Base-by-base conservation (phyloP, 2,113 vertebrate genomes). In the Lipotes vexillifer region DNA sequence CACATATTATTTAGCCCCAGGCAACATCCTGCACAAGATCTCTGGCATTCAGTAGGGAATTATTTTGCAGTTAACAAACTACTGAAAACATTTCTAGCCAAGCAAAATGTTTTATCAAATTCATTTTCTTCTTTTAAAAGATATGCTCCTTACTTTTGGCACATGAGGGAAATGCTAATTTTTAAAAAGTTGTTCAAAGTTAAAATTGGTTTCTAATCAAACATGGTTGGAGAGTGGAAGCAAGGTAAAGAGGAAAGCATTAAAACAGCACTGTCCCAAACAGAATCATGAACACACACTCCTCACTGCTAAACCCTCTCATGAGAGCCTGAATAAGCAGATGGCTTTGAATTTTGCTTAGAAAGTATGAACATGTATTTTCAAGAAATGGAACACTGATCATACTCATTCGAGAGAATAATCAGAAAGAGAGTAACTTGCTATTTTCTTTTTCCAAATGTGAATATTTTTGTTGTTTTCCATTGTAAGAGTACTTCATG, bases 41-140 rank as follows among this genome's bases (percentile, higher is more conserved):
- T 88, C 61, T 81, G 77, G 75, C 46, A 41, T 75, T 83, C 88
- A 92, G 75, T 61, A 18, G 91, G 86, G 72, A 71, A 96, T 96
- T 80, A 72, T 83, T 97, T 91, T 75, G 61, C 44, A 94, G 90
- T 96, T 96, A 98, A 96, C 95, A 91, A 97, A 94, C 81, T 86
- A 82, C 57, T 93, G 90, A 96, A 96, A 97, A 95, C 38, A 55
- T 95, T 91, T 94, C 33, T 71, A 93, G 66, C 71, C 69, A 74
- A 93, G 63, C 82, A 92, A 97, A 93, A 88, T 86, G 63, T 93
- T 97, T 91, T 86, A 96, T 94, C 85, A 87, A 95, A 65, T 95
- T 97, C 41, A 88, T 75, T 98, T 97, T 89, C 72, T 46, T 89
- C 85, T 96, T 97, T 89, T 80, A 92, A 97, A 97, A 96, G 93